A percentile compares a stretch with the other conserved stretches of the same genome.
Conservation (phyloP, 2,797 vertebrate species). For the Myotis daubentonii region DNA sequence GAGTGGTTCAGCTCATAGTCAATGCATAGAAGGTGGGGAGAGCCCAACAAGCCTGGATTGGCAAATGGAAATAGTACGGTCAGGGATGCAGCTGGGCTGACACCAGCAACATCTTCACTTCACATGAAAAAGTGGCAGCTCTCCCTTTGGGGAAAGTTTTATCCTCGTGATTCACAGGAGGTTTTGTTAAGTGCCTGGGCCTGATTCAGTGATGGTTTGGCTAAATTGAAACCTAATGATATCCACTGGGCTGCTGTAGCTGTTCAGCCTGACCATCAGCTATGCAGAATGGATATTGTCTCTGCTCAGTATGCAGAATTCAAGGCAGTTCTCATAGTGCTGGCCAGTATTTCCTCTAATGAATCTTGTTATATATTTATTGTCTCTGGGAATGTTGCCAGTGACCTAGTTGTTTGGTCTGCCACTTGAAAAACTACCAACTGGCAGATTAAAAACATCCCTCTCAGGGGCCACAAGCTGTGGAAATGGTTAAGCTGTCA, state of each 20-base stretch:
- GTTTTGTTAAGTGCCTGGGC: background rate
- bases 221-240: background rate
- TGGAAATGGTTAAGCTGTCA: constrained; percentile 34
- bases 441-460: background rate
- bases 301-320: background rate
- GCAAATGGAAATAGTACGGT: background rate
- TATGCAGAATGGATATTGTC: background rate
- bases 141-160: background rate
- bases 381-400: background rate
- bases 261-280: background rate
- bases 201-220: background rate
- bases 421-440: constrained; percentile 9
- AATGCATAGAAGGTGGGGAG: background rate
- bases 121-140: background rate
- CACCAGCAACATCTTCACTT: background rate
- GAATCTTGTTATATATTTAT: constrained; percentile 15
- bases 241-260: background rate
- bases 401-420: constrained; percentile 5
- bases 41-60: background rate
- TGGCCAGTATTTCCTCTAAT: background rate
- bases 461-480: background rate
- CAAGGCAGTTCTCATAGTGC: background rate
- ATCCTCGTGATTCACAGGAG: background rate
- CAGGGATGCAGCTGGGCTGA: background rate
- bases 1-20: background rate